A percentile compares a stretch with the other conserved stretches of the same genome.
Evolutionary conservation across 2,888 invertebrate species (phyloP).

Genomic region (Gasteruption jaculator): DNA sequence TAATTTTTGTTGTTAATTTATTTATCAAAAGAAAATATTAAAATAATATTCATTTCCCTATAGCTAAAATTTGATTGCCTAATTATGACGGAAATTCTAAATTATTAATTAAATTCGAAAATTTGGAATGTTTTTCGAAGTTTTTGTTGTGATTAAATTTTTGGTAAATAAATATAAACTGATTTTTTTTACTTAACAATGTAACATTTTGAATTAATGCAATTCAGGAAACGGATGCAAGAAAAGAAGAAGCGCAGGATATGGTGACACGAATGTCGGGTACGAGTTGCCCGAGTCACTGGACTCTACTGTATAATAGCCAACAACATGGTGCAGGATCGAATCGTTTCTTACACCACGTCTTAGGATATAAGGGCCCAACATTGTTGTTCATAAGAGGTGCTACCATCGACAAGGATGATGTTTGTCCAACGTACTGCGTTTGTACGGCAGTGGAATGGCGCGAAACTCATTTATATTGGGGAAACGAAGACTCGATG

Average conservation of each 20-base stretch:
- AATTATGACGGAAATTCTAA: neutral
- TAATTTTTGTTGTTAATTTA: no score
- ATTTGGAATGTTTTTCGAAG: no score
- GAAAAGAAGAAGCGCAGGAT: conserved; percentile 33
- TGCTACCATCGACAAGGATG: conserved; percentile 47
- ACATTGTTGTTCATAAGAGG: conserved; percentile 56
- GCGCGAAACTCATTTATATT: conserved; percentile 80
- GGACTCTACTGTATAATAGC: conserved; percentile 81
- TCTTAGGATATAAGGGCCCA: conserved; percentile 68
- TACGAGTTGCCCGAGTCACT: conserved; percentile 62
- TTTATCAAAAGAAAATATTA: no score
- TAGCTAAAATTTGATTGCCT: no score
- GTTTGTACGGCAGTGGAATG: conserved; percentile 76
- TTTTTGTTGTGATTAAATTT: no score
- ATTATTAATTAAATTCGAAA: no score
- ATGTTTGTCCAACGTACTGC: conserved; percentile 66
- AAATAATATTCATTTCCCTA: no score
- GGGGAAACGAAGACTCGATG: conserved; percentile 76
- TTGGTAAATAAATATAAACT: neutral
- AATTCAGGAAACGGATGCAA: no score
- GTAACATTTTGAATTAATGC: neutral
- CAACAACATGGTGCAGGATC: conserved; percentile 82
- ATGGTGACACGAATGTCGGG: conserved; percentile 44
- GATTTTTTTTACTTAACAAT: conserved; percentile 1
- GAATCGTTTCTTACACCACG: conserved; percentile 85